phyloP scores from a whole-genome alignment of 2,797 vertebrate genomes.

The Rhabdophis nuchalis region DNA sequence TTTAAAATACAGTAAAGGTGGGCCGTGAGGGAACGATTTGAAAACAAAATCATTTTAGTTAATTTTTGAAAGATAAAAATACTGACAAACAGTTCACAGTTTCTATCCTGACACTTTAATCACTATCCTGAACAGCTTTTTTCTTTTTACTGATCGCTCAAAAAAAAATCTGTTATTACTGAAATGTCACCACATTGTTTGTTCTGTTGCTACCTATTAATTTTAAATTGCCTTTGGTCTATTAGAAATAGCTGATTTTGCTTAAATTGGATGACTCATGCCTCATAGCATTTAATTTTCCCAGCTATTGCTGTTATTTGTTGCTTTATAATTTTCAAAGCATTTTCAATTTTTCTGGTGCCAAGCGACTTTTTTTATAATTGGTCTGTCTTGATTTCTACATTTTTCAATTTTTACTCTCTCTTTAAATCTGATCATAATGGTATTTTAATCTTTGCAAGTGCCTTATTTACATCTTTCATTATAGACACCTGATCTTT shows the following conservation, averaged over 20 bases:
- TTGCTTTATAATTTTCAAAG: background rate
- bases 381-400: background rate
- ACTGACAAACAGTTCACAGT: background rate
- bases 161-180: background rate
- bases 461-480: background rate
- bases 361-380: background rate
- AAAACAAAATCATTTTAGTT: background rate
- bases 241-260: background rate
- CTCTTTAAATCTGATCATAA: background rate
- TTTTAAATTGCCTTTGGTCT: background rate
- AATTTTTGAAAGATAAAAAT: background rate
- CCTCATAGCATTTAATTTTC: background rate
- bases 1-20: background rate
- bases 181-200: background rate
- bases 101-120: background rate
- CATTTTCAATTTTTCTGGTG: background rate
- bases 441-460: background rate
- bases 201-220: background rate
- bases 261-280: background rate
- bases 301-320: background rate
- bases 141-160: background rate
- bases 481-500: background rate
- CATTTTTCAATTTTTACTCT: background rate
- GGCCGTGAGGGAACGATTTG: background rate
- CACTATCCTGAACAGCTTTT: background rate